Evolutionary conservation across 2,113 vertebrate species (phyloP).

Genomic region (Sceloporus tristichus): DNA sequence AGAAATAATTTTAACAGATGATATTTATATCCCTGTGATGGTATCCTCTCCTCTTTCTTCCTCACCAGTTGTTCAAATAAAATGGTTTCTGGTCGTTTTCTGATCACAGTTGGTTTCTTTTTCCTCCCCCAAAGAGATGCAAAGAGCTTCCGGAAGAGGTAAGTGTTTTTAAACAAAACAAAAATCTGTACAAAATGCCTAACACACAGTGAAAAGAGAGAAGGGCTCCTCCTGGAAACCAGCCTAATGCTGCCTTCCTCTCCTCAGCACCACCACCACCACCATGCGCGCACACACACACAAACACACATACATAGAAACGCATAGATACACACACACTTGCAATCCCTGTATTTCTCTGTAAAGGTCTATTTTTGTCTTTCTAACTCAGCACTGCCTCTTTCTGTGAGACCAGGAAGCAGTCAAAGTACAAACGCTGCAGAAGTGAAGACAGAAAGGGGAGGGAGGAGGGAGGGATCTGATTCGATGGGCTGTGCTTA

Average conservation of each 20-base stretch:
- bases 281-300: not conserved
- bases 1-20: slow-evolving; percentile 41
- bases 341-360: slow-evolving; percentile 83
- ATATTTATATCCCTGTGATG: slow-evolving; percentile 65
- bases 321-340: slow-evolving; percentile 44
- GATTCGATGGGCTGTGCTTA: slow-evolving; percentile 29
- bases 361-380: slow-evolving; percentile 87
- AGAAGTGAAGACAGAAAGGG: slow-evolving; percentile 47
- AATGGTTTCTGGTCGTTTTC: slow-evolving; percentile 68
- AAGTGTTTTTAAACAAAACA: slow-evolving; percentile 54
- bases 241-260: slow-evolving; percentile 77
- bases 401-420: slow-evolving; percentile 88
- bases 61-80: slow-evolving; percentile 76
- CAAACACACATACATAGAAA: slow-evolving; percentile 37
- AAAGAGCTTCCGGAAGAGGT: slow-evolving; percentile 59
- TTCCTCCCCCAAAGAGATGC: slow-evolving; percentile 63
- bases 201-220: slow-evolving; percentile 69
- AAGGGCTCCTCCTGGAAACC: slow-evolving; percentile 83
- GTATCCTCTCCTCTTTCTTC: slow-evolving; percentile 49
- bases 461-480: slow-evolving; percentile 62
- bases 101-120: slow-evolving; percentile 47
- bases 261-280: slow-evolving; percentile 70
- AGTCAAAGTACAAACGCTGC: slow-evolving; percentile 58
- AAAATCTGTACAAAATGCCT: slow-evolving; percentile 69
- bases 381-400: slow-evolving; percentile 92